A percentile compares a stretch with the other conserved stretches of the same genome.
Evolutionary conservation across 1,140 invertebrate species (phyloP).

Genomic region (Drosophila punjabiensis): DNA sequence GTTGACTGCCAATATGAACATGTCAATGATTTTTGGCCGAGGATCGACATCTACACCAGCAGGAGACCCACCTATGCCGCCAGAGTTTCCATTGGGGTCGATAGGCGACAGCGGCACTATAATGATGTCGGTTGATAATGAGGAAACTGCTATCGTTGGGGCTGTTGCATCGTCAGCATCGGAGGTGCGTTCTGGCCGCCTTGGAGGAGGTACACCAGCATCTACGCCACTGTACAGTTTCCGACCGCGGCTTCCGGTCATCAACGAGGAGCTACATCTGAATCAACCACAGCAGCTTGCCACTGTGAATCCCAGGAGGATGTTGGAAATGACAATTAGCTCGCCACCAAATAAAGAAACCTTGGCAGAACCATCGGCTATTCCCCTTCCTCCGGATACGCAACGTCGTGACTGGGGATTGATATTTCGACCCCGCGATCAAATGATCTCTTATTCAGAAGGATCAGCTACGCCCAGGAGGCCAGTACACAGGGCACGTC

Average conservation of each 20-base stretch:
- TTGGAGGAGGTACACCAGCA: slow-evolving; percentile 1
- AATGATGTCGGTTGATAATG: neutral
- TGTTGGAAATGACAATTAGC: slow-evolving; percentile 23
- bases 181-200: neutral
- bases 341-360: neutral
- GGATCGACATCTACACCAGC: neutral
- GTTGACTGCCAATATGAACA: slow-evolving; percentile 3
- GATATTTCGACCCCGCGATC: slow-evolving; percentile 45
- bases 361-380: neutral
- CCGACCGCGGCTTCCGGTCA: slow-evolving; percentile 44
- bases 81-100: slow-evolving; percentile 1
- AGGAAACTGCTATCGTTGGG: neutral
- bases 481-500: neutral
- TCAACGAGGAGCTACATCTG: slow-evolving; percentile 51
- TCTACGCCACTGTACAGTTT: slow-evolving; percentile 46
- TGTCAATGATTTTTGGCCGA: neutral
- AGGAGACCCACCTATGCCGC: slow-evolving; percentile 1
- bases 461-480: neutral
- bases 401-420: slow-evolving; percentile 36
- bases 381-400: neutral
- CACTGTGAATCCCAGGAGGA: slow-evolving; percentile 19
- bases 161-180: neutral
- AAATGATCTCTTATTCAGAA: slow-evolving; percentile 20
- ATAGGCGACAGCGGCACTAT: neutral
- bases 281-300: neutral